Evolutionary conservation across 2,113 vertebrate species (phyloP).

Genomic region (Phrynosoma blainvillii): DNA sequence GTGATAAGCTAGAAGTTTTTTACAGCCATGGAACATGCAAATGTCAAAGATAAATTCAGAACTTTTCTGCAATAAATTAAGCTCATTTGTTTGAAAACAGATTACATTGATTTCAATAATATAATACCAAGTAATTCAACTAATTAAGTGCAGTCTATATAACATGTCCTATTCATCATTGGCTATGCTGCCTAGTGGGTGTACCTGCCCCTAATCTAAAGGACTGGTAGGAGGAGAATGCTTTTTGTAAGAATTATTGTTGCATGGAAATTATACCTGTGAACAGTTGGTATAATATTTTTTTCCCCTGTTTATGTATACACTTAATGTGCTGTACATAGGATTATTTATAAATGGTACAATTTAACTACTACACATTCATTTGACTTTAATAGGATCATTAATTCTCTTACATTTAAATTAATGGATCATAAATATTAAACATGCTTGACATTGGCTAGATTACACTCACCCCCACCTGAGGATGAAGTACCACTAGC

Average conservation of each 20-base stretch:
- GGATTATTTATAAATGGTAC: constrained; percentile 1
- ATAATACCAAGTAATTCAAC: neutral
- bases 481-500: neutral
- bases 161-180: neutral
- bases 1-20: neutral
- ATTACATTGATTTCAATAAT: neutral
- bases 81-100: neutral
- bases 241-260: neutral
- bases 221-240: constrained; percentile 1
- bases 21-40: neutral
- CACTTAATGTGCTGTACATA: neutral
- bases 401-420: constrained; percentile 8
- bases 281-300: neutral
- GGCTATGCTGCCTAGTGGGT: neutral
- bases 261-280: neutral
- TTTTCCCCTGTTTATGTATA: neutral
- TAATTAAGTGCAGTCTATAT: neutral
- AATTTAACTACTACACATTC: neutral
- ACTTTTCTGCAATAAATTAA: neutral
- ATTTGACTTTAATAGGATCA: neutral
- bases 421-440: constrained; percentile 12
- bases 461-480: neutral
- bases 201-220: neutral
- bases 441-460: neutral
- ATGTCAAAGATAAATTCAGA: neutral